phyloP scores from a whole-genome alignment of 2,888 invertebrate genomes.

The Zygogramma bicolorata region DNA sequence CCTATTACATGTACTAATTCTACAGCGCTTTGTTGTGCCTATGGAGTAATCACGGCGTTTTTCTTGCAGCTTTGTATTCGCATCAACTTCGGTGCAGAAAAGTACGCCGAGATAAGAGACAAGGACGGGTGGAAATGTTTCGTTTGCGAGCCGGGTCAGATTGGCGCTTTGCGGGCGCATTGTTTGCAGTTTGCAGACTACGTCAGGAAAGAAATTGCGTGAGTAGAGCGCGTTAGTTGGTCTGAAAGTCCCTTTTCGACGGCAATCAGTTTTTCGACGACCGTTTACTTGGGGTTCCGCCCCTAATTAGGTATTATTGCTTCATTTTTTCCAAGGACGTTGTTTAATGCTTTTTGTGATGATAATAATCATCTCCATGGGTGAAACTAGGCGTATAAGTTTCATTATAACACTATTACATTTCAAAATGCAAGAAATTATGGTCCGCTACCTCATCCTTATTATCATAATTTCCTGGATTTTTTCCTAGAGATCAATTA shows the following conservation, averaged over 20 bases:
- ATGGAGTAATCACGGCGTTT: not conserved
- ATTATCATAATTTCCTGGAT: no score
- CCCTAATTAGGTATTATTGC: not conserved
- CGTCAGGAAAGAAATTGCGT: constrained; percentile 73
- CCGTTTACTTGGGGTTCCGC: not conserved
- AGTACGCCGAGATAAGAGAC: constrained; percentile 78
- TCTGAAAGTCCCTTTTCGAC: no score
- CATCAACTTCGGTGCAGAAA: constrained; percentile 75
- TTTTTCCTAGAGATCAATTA: no score
- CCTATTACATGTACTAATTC: no score
- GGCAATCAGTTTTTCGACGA: not conserved
- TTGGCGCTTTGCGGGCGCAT: constrained; percentile 75
- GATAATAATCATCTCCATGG: no score
- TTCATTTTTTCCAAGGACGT: not conserved
- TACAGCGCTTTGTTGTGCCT: no score
- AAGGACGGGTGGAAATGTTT: constrained; percentile 87
- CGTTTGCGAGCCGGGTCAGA: constrained; percentile 75
- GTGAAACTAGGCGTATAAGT: no score
- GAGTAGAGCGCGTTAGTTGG: no score
- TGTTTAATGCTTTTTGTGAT: no score
- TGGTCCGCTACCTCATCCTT: no score
- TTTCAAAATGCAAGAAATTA: no score
- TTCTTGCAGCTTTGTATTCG: constrained; percentile 78
- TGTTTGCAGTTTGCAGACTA: constrained; percentile 80
- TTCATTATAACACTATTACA: no score